Conservation (phyloP, 1,140 invertebrate species). For the Nebria ingens region DNA sequence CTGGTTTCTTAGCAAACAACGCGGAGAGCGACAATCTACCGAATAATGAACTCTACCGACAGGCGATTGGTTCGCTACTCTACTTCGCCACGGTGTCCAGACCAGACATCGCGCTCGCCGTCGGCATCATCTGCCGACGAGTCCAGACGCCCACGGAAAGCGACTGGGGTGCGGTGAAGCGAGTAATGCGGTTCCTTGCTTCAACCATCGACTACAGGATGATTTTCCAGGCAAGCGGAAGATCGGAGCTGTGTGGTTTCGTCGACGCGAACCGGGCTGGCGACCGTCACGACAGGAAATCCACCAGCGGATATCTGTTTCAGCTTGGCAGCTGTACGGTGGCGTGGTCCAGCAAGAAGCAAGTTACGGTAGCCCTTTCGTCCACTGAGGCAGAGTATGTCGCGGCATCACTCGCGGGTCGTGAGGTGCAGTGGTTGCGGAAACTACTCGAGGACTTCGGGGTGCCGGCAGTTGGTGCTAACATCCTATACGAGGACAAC, state of each 20-base stretch:
- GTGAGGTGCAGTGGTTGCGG: not conserved
- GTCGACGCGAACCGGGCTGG: slow-evolving; percentile 35
- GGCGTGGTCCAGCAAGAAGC: slow-evolving; percentile 22
- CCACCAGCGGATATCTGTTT: slow-evolving; percentile 31
- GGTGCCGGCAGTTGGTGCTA: not conserved
- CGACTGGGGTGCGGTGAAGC: slow-evolving; percentile 28
- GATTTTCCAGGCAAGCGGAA: not conserved
- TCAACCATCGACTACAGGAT: slow-evolving; percentile 21
- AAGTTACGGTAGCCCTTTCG: slow-evolving; percentile 19
- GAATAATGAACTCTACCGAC: slow-evolving; percentile 18
- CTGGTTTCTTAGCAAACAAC: slow-evolving; percentile 12
- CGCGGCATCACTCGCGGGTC: slow-evolving; percentile 11
- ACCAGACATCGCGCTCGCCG: slow-evolving; percentile 32
- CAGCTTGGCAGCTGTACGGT: slow-evolving; percentile 21
- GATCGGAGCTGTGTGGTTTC: slow-evolving; percentile 19
- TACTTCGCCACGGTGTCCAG: slow-evolving; percentile 30
- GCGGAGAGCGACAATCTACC: slow-evolving; percentile 8
- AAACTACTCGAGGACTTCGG: not conserved
- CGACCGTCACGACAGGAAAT: slow-evolving; percentile 29
- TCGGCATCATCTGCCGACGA: slow-evolving; percentile 26
- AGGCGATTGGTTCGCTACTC: slow-evolving; percentile 29
- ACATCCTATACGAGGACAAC: slow-evolving; percentile 1
- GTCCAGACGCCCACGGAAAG: slow-evolving; percentile 19
- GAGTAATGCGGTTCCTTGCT: slow-evolving; percentile 28
- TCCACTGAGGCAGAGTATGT: slow-evolving; percentile 25